These are phyloP conservation scores for Benthosema pterotum DNA, from an alignment of 2,797 vertebrate species.

Conservation along the genomic window DNA sequence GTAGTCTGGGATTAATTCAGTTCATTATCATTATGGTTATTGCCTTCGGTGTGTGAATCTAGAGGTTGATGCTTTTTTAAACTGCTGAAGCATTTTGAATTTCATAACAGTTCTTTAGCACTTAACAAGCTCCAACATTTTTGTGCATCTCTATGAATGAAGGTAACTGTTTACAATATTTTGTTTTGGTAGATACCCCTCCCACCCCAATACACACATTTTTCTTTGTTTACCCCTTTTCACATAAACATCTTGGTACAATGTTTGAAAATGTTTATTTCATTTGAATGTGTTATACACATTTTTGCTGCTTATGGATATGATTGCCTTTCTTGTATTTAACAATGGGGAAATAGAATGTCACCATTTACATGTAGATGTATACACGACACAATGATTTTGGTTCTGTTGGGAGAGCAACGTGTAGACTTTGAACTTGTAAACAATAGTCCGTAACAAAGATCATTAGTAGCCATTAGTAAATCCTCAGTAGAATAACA, in stretches of 20 bases:
- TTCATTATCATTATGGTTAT: constrained; percentile 61
- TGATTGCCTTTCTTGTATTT: constrained; percentile 83
- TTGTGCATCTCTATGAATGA: constrained; percentile 69
- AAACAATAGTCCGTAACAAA: constrained; percentile 74
- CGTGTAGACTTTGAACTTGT: constrained; percentile 68
- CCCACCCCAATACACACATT: not conserved
- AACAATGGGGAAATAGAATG: constrained; percentile 71
- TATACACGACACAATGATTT: constrained; percentile 69
- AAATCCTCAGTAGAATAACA: constrained; percentile 82
- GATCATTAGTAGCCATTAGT: constrained; percentile 83
- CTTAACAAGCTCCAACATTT: constrained; percentile 67
- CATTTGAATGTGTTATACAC: constrained; percentile 81
- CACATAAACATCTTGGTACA: constrained; percentile 77
- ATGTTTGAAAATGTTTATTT: constrained; percentile 64
- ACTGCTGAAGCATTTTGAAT: constrained; percentile 68
- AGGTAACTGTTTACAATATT: constrained; percentile 79
- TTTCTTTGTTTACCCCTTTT: constrained; percentile 64
- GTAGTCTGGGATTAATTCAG: constrained; percentile 32
- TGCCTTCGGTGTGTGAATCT: constrained; percentile 70
- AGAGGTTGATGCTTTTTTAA: constrained; percentile 73
- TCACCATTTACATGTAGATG: constrained; percentile 72
- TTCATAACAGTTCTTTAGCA: constrained; percentile 66
- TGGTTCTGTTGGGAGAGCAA: constrained; percentile 74
- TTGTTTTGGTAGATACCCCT: constrained; percentile 58
- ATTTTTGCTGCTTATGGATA: constrained; percentile 84